Conservation (phyloP, 2,797 vertebrate genomes). For the Sarcoramphus papa region DNA sequence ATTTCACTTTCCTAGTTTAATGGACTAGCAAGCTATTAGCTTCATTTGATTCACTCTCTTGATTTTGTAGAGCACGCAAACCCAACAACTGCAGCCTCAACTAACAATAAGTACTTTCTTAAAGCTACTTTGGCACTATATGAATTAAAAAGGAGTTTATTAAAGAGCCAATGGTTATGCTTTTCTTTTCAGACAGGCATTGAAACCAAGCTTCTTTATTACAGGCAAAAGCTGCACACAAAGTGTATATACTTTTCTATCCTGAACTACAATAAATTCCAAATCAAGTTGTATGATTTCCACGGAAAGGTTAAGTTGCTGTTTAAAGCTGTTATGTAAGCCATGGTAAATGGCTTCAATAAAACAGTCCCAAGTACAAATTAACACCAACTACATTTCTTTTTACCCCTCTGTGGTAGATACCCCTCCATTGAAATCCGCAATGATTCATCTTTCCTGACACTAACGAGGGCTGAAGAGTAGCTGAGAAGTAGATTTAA, state of each 20-base stretch:
- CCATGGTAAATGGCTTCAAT: neutral
- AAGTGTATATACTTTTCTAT: neutral
- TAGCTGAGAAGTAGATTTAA: neutral
- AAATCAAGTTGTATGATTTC: neutral
- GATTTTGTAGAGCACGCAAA: neutral
- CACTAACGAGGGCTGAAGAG: neutral
- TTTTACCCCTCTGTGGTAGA: neutral
- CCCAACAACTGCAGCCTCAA: neutral
- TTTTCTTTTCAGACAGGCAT: neutral
- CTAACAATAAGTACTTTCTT: neutral
- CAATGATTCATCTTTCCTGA: conserved; percentile 6
- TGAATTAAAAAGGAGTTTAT: neutral
- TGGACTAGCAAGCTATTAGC: neutral
- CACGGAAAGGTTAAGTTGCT: conserved; percentile 28
- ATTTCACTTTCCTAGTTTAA: neutral
- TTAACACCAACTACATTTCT: neutral
- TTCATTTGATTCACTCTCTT: neutral
- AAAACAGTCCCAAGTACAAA: neutral
- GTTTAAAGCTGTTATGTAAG: conserved; percentile 39
- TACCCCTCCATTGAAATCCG: conserved; percentile 20
- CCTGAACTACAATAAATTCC: neutral
- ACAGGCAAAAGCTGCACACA: neutral
- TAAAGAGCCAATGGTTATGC: neutral
- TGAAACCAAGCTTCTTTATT: neutral
- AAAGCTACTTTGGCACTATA: neutral